These are phyloP conservation scores for Akabosia matsudoensis DNA, from an alignment of 1,140 invertebrate genomes.

Conservation along the genomic window DNA sequence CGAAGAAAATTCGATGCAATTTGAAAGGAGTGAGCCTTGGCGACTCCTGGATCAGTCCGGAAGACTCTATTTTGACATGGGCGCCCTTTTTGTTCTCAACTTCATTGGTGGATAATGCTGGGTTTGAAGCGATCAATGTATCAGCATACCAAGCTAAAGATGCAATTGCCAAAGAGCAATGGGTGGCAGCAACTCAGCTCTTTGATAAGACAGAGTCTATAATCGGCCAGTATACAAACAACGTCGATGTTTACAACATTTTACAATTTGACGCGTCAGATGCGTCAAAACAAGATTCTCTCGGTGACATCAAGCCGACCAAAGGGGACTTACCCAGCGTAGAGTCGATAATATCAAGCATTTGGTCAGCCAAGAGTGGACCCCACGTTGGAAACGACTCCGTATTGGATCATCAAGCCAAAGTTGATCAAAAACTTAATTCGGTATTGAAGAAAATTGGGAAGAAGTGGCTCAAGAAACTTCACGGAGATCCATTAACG, in stretches of 20 bases:
- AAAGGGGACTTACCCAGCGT: neutral
- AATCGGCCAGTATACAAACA: constrained; percentile 58
- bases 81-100: constrained; percentile 68
- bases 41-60: constrained; percentile 80
- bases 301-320: neutral
- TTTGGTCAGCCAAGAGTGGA: neutral
- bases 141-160: constrained; percentile 50
- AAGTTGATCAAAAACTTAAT: neutral
- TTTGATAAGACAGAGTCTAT: constrained; percentile 64
- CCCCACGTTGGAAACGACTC: neutral
- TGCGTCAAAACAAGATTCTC: neutral
- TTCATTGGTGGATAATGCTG: constrained; percentile 55
- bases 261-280: constrained; percentile 49
- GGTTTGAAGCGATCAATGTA: constrained; percentile 50
- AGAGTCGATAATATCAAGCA: neutral
- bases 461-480: constrained; percentile 5
- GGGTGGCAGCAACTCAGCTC: constrained; percentile 59
- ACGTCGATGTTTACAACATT: constrained; percentile 79
- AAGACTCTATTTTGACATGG: constrained; percentile 76
- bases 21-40: constrained; percentile 74
- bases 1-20: constrained; percentile 64
- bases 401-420: neutral
- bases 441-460: constrained; percentile 42
- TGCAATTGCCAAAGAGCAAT: constrained; percentile 53
- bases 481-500: constrained; percentile 49